Conservation (phyloP, 2,797 vertebrate species). For the Pangasius mekongensis region DNA sequence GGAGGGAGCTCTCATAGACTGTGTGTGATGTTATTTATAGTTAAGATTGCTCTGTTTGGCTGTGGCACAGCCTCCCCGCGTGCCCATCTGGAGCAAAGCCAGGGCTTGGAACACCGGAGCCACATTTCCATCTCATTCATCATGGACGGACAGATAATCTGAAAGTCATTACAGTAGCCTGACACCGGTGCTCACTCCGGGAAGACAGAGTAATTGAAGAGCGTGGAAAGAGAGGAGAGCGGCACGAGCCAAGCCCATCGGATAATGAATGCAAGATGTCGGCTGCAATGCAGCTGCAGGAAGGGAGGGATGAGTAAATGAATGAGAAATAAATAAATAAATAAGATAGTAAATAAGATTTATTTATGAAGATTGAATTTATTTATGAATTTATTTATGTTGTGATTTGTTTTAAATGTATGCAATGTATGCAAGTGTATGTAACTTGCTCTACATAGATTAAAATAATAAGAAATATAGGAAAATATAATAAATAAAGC, state of each 20-base stretch:
- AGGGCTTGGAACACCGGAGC: conserved; percentile 83
- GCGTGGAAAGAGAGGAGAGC: conserved; percentile 78
- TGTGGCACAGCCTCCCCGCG: conserved; percentile 57
- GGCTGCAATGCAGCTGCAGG: conserved; percentile 74
- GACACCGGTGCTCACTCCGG: conserved; percentile 85
- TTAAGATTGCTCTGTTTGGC: conserved; percentile 33
- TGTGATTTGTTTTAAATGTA: neutral
- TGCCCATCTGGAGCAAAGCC: conserved; percentile 80
- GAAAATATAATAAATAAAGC: neutral
- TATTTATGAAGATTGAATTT: neutral
- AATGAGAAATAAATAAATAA: neutral
- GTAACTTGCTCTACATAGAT: neutral
- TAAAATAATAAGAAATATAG: neutral
- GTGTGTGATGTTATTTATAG: conserved; percentile 43
- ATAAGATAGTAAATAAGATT: neutral
- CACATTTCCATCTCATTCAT: conserved; percentile 99
- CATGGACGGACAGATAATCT: conserved; percentile 99
- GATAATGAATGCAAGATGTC: conserved; percentile 94
- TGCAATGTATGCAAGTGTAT: neutral
- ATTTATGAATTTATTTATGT: too few species aligned
- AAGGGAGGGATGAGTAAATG: neutral
- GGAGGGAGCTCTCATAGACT: neutral
- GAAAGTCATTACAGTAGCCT: conserved; percentile 98
- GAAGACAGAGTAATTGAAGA: conserved; percentile 97
- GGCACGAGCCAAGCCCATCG: conserved; percentile 87